These are phyloP conservation scores for Cossypha polioptera DNA, from an alignment of 2,797 vertebrate species.

Conservation along the genomic window DNA sequence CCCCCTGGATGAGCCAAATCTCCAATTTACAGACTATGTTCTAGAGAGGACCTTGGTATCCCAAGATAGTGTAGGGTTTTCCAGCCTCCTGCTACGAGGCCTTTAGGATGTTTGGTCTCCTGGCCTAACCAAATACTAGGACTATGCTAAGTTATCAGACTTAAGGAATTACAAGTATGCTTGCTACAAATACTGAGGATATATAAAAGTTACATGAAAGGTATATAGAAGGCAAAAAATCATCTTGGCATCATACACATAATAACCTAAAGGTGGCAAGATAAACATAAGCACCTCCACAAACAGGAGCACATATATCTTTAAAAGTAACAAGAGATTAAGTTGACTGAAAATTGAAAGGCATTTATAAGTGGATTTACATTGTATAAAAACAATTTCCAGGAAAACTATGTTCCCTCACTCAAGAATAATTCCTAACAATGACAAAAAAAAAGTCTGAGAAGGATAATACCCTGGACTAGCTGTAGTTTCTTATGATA, in stretches of 20 bases:
- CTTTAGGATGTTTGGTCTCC: neutral
- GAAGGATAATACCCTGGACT: neutral
- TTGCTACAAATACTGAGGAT: neutral
- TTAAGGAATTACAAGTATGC: neutral
- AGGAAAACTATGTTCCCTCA: neutral
- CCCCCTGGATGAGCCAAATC: neutral
- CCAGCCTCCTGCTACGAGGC: fast-evolving
- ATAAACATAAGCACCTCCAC: neutral
- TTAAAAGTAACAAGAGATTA: neutral
- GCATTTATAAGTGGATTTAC: neutral
- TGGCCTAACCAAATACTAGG: no score
- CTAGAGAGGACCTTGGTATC: neutral
- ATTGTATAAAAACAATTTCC: neutral
- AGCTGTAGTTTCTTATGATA: neutral
- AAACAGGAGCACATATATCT: neutral
- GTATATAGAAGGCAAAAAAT: neutral
- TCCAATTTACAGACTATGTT: neutral
- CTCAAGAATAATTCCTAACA: neutral
- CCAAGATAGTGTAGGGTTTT: neutral
- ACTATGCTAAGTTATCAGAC: neutral
- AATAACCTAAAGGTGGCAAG: neutral
- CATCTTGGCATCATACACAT: neutral
- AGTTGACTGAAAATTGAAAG: neutral
- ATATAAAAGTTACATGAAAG: neutral
- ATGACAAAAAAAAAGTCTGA: neutral